These are phyloP conservation scores for Gavia stellata DNA, from an alignment of 2,113 vertebrate genomes.

Conservation along the genomic window DNA sequence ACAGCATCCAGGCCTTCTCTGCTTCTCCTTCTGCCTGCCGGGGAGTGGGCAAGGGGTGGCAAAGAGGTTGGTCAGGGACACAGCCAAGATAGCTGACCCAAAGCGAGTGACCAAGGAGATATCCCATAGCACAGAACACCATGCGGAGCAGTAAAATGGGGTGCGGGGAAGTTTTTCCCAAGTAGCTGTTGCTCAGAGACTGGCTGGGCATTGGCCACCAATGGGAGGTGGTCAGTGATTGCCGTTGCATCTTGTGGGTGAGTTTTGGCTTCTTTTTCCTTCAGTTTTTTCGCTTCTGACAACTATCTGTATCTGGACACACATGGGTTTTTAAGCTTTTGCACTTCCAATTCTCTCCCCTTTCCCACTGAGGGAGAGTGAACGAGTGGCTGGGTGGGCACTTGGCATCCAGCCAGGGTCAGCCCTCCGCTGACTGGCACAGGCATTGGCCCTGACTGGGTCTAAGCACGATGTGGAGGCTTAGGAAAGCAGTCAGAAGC, in stretches of 20 bases:
- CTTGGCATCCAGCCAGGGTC: too few species aligned
- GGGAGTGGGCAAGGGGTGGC: fast-evolving
- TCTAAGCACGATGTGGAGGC: background rate
- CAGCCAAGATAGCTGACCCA: background rate
- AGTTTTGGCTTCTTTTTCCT: too few species aligned
- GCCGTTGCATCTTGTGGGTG: background rate
- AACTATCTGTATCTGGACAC: background rate
- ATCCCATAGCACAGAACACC: background rate
- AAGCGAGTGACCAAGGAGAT: background rate
- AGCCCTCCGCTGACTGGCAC: background rate
- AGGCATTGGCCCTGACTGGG: too few species aligned
- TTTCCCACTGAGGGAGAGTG: background rate
- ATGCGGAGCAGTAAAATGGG: too few species aligned
- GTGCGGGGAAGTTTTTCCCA: background rate
- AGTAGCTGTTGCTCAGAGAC: background rate
- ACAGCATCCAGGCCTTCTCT: background rate
- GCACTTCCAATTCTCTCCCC: background rate
- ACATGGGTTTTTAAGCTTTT: fast-evolving
- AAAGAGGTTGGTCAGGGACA: background rate
- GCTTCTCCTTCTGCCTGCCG: background rate
- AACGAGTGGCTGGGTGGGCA: background rate
- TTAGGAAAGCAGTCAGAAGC: background rate
- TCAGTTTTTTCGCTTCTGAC: background rate
- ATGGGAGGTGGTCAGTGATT: too few species aligned
- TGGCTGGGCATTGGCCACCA: background rate